These are phyloP conservation scores for Amblyraja radiata DNA, from an alignment of 2,797 vertebrate species.

Conservation along the genomic window DNA sequence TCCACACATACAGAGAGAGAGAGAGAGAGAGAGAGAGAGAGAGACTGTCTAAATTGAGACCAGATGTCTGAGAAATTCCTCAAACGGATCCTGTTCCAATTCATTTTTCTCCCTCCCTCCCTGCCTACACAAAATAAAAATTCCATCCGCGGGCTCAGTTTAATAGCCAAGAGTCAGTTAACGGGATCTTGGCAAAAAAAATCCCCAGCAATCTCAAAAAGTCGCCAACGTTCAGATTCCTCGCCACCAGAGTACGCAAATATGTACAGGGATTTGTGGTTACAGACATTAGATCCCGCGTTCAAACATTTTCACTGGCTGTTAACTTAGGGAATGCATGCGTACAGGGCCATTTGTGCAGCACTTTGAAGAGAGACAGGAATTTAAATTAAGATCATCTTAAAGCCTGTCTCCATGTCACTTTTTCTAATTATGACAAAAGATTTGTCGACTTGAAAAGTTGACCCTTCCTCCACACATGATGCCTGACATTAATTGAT, in stretches of 20 bases:
- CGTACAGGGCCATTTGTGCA: neutral
- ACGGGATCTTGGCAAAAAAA: neutral
- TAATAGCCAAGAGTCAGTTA: neutral
- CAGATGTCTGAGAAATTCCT: constrained; percentile 1
- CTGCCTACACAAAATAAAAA: neutral
- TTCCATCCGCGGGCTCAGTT: neutral
- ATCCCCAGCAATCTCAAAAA: neutral
- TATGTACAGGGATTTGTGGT: neutral
- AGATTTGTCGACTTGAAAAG: no score
- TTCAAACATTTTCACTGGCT: neutral
- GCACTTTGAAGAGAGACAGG: neutral
- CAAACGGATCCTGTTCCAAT: neutral
- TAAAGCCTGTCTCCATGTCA: no score
- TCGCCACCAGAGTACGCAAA: neutral
- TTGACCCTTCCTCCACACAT: no score
- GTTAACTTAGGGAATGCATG: neutral
- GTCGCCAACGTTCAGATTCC: neutral
- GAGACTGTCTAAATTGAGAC: neutral
- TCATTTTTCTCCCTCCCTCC: neutral
- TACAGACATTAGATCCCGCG: neutral
- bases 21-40: neutral
- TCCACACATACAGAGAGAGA: neutral
- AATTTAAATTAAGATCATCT: no score
- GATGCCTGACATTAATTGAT: no score
- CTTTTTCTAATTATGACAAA: no score